phyloP scores from a whole-genome alignment of 2,113 vertebrate species.

The Lagopus leucura region DNA sequence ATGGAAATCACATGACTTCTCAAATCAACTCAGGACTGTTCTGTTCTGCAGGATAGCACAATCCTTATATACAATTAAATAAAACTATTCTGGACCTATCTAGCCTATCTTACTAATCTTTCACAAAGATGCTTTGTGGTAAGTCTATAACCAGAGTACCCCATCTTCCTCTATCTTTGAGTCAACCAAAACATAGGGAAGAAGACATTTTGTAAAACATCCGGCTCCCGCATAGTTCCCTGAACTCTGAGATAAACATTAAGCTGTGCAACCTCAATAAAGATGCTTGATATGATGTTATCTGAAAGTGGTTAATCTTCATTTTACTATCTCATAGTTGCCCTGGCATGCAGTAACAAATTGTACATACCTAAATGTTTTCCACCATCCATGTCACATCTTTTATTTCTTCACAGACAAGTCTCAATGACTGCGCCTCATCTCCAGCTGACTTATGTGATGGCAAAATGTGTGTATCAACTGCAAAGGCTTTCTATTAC shows the following conservation, averaged over 20 bases:
- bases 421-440: not conserved
- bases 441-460: not conserved
- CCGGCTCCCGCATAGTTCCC: not conserved
- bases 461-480: not conserved
- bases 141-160: not conserved
- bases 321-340: conserved; percentile 36
- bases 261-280: not conserved
- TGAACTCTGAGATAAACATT: conserved; percentile 49
- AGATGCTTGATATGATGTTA: conserved; percentile 30
- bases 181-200: not conserved
- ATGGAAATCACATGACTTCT: conserved; percentile 12
- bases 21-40: not conserved
- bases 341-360: conserved; percentile 60
- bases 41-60: not conserved
- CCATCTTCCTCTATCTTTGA: not conserved
- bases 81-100: not conserved
- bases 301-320: conserved; percentile 43
- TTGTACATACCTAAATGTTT: conserved; percentile 55
- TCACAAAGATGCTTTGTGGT: not conserved
- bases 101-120: not conserved
- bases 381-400: not conserved
- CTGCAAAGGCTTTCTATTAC: not conserved
- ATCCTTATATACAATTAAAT: not conserved
- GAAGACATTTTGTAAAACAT: not conserved
- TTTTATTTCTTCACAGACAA: not conserved